Percentiles rank a stretch among this genome's conserved stretches.
Conservation (phyloP, 2,888 invertebrate genomes). For the Sinotaia quadrata region DNA sequence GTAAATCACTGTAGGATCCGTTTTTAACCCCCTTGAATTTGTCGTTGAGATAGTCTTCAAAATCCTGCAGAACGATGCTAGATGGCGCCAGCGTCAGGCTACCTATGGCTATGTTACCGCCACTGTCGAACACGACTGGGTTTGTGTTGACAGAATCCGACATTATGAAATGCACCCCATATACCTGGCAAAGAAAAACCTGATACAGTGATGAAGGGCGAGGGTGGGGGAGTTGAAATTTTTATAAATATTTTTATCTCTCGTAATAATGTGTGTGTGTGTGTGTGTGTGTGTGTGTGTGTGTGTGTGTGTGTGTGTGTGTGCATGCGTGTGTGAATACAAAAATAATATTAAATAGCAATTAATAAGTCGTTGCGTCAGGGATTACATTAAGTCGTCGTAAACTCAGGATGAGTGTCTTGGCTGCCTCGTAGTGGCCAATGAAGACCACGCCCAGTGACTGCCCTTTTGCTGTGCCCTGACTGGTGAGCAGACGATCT, state of each 20-base stretch:
- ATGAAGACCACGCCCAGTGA: constrained; percentile 55
- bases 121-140: constrained; percentile 31
- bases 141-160: constrained; percentile 50
- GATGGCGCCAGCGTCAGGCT: constrained; percentile 46
- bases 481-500: constrained; percentile 10
- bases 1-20: not conserved
- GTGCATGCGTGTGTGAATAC: too few relatives aligned
- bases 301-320: too few relatives aligned
- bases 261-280: too few relatives aligned
- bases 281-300: too few relatives aligned
- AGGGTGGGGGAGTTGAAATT: too few relatives aligned
- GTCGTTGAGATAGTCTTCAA: constrained; percentile 25
- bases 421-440: constrained; percentile 42
- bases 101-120: constrained; percentile 35
- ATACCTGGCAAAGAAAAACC: too few relatives aligned
- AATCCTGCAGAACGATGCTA: constrained; percentile 32
- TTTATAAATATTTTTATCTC: too few relatives aligned
- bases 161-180: constrained; percentile 53
- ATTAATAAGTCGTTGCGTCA: too few relatives aligned
- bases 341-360: too few relatives aligned
- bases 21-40: constrained; percentile 13
- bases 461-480: constrained; percentile 22
- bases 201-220: too few relatives aligned
- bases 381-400: too few relatives aligned
- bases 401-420: constrained; percentile 39